Conservation (phyloP, 2,113 vertebrate species). For the Ondatra zibethicus region DNA sequence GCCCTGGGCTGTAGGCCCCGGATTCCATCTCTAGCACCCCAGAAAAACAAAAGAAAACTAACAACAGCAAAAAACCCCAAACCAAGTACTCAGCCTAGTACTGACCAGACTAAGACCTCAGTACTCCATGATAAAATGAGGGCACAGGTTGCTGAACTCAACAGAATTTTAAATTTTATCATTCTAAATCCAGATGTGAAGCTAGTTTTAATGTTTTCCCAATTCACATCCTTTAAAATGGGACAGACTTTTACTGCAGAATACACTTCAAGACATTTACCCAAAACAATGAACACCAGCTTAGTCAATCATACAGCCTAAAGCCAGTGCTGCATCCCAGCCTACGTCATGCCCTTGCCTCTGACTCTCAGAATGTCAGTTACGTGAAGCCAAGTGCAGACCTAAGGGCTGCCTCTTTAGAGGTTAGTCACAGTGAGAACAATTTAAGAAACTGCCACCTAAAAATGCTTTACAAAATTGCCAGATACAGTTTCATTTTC, state of each 20-base stretch:
- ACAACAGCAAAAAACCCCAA: not conserved
- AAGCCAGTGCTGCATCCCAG: not conserved
- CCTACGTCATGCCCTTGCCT: not conserved
- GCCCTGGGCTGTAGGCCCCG: not conserved
- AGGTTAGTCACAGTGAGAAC: conserved; percentile 27
- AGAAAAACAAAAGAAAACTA: not conserved
- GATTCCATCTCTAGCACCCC: not conserved
- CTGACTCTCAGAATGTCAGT: not conserved
- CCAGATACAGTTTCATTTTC: not conserved
- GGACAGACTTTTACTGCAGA: not conserved
- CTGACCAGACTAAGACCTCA: not conserved
- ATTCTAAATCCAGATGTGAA: not conserved
- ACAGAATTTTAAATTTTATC: not conserved
- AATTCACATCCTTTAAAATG: not conserved
- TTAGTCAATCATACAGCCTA: not conserved
- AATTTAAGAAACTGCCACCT: not conserved
- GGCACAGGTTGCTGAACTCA: not conserved
- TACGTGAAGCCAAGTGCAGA: not conserved
- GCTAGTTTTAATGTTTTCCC: not conserved
- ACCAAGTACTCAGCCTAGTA: not conserved
- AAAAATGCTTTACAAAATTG: not conserved
- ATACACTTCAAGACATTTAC: not conserved
- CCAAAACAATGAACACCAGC: not conserved
- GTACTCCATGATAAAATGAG: not conserved
- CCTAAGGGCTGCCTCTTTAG: not conserved